Percentiles rank a stretch among this genome's conserved stretches.
Evolutionary conservation across 1,140 invertebrate species (phyloP).

Genomic region (Anastrepha obliqua): DNA sequence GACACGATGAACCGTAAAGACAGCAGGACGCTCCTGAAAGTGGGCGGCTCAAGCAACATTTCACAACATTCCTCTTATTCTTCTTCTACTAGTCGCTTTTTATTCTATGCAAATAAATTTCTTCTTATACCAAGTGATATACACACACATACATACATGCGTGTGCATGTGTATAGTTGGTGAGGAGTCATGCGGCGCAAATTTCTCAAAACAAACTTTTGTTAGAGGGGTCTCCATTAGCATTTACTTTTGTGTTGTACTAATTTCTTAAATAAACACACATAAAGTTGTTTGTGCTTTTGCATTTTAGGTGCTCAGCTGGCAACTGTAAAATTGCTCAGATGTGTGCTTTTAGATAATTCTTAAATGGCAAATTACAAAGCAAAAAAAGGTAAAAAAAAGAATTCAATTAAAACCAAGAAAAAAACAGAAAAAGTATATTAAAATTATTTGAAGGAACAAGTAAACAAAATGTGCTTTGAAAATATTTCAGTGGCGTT

Average conservation of each 20-base stretch:
- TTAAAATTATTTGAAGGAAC: no score
- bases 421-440: no score
- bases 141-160: not conserved
- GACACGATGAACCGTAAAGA: not conserved
- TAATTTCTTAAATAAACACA: slow-evolving; percentile 37
- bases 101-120: slow-evolving; percentile 8
- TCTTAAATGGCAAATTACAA: no score
- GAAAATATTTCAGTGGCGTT: no score
- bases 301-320: not conserved
- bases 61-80: not conserved
- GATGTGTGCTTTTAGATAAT: no score
- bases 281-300: not conserved
- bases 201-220: not conserved
- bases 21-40: slow-evolving; percentile 7
- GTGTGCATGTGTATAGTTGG: not conserved
- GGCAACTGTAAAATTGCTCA: not conserved
- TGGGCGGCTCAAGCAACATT: slow-evolving; percentile 5
- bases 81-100: not conserved
- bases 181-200: not conserved
- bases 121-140: not conserved
- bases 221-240: not conserved
- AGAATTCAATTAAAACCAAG: no score
- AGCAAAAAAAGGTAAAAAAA: no score
- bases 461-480: no score
- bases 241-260: not conserved